phyloP scores from a whole-genome alignment of 2,113 vertebrate genomes.

The Colius striatus region DNA sequence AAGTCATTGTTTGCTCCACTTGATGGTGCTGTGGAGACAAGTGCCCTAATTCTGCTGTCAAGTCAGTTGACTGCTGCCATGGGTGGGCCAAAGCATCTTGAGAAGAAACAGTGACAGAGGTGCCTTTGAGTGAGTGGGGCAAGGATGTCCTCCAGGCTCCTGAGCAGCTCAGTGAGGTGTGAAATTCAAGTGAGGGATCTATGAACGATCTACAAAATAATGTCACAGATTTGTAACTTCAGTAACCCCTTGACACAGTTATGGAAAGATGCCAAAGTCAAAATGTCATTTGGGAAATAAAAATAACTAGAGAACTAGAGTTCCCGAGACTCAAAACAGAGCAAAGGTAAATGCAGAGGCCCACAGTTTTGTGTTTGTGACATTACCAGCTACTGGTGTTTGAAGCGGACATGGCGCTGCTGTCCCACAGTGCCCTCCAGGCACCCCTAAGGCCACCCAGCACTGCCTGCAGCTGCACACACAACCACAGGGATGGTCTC shows the following conservation, averaged over 20 bases:
- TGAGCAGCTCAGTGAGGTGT: not conserved
- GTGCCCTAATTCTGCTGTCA: not conserved
- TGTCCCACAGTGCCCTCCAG: not conserved
- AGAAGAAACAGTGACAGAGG: not conserved
- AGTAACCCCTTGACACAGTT: not conserved
- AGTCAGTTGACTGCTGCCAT: not conserved
- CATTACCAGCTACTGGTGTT: not conserved
- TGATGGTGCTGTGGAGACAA: not conserved
- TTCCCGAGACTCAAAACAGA: not conserved
- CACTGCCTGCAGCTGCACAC: not conserved
- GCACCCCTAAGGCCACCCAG: not conserved
- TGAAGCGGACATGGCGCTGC: fast-evolving
- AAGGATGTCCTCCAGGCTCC: not conserved
- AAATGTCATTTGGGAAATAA: not conserved
- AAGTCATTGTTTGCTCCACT: not conserved
- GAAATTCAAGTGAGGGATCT: not conserved
- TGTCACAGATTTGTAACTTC: not conserved
- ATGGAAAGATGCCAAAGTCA: not conserved
- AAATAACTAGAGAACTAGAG: not conserved
- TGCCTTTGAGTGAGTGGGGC: fast-evolving
- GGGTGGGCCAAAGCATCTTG: not conserved
- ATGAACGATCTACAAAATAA: not conserved
- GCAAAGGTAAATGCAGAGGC: not conserved
- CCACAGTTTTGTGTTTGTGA: not conserved
- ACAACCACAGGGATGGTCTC: not conserved